A percentile compares a stretch with the other conserved stretches of the same genome.
Evolutionary conservation across 2,113 vertebrate genomes (phyloP).

Genomic region (Bujurquina vittata): DNA sequence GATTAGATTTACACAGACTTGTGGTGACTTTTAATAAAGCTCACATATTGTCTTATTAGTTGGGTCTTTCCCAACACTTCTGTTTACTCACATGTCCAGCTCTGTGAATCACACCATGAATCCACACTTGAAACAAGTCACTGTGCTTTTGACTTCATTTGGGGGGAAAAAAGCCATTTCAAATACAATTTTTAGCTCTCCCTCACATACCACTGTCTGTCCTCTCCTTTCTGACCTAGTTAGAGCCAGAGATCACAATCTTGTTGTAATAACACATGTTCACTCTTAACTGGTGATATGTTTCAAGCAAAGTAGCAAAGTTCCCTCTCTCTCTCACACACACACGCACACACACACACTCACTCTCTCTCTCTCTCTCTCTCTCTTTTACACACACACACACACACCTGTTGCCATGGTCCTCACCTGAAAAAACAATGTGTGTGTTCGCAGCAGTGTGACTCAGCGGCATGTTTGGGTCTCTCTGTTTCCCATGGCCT

Average conservation of each 20-base stretch:
- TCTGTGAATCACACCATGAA: constrained; percentile 12
- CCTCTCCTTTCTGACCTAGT: background rate
- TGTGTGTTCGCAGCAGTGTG: constrained; percentile 35
- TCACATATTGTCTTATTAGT: constrained; percentile 15
- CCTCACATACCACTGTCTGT: background rate
- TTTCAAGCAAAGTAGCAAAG: background rate
- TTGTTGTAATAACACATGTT: background rate
- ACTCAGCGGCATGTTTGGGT: constrained; percentile 54
- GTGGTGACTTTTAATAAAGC: constrained; percentile 58
- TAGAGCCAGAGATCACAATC: background rate
- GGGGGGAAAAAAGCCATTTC: background rate
- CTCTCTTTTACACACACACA: constrained; percentile 43
- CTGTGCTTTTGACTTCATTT: background rate
- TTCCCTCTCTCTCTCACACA: constrained; percentile 9
- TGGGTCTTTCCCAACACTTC: constrained; percentile 16
- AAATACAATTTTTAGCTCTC: background rate
- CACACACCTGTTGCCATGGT: constrained; percentile 64
- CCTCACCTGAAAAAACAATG: constrained; percentile 71
- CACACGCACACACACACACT: constrained; percentile 31
- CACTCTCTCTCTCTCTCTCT: too few relatives aligned
- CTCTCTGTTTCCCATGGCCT: constrained; percentile 67
- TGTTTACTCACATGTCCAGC: constrained; percentile 27
- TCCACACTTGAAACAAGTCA: background rate
- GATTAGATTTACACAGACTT: constrained; percentile 29
- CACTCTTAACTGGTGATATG: background rate